phyloP scores from a whole-genome alignment of 2,888 invertebrate genomes.

The Agapostemon virescens region DNA sequence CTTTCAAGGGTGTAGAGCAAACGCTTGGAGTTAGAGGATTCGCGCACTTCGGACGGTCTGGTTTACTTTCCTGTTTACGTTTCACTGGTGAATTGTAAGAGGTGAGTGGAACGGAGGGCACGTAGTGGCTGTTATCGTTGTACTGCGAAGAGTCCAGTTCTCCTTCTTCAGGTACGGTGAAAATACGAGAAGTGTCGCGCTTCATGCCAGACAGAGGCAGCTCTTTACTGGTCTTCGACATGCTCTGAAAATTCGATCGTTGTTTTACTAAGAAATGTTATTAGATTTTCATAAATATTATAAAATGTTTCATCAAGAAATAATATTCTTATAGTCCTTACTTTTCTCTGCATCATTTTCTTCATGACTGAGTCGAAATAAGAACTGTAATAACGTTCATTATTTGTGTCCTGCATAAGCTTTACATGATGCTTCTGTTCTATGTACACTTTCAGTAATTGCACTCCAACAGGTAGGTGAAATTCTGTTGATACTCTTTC shows the following conservation, averaged over 20 bases:
- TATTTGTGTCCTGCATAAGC: conserved; percentile 71
- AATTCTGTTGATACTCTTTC: conserved; percentile 85
- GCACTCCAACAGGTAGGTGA: conserved; percentile 90
- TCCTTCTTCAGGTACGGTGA: conserved; percentile 91
- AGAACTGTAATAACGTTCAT: conserved; percentile 70
- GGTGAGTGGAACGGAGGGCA: conserved; percentile 62
- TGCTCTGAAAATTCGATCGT: conserved; percentile 76
- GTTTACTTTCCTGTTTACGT: conserved; percentile 69
- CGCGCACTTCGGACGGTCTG: conserved; percentile 62
- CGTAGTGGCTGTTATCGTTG: conserved; percentile 51
- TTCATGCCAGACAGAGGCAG: conserved; percentile 85
- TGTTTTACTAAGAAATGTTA: background rate
- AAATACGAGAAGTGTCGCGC: conserved; percentile 89
- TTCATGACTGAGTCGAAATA: conserved; percentile 65
- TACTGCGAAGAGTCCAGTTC: conserved; percentile 73
- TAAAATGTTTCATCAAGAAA: too few relatives aligned
- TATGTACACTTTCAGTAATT: conserved; percentile 89
- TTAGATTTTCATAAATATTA: too few relatives aligned
- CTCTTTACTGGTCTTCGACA: conserved; percentile 81
- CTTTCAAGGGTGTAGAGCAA: conserved; percentile 90
- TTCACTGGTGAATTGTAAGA: conserved; percentile 69
- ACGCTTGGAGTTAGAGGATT: conserved; percentile 85
- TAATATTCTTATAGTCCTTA: conserved; percentile 45
- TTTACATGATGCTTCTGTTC: conserved; percentile 82
- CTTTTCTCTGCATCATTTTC: conserved; percentile 69